Conservation (phyloP, 2,888 invertebrate genomes). For the Seira sanloemensis region DNA sequence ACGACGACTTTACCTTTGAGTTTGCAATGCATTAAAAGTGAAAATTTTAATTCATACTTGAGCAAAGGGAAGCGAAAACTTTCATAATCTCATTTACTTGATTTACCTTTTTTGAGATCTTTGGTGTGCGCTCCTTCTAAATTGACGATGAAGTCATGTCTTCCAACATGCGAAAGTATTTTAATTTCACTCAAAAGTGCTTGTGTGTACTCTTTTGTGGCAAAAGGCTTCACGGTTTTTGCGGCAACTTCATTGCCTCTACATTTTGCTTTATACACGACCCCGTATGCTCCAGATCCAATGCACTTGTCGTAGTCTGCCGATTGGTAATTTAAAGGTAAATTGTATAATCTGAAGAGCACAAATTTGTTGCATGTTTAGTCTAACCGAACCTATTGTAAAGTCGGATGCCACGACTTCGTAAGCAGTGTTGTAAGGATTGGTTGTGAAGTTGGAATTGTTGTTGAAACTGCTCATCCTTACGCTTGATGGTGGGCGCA, state of each 20-base stretch:
- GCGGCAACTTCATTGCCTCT: constrained; percentile 44
- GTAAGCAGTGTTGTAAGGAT: constrained; percentile 26
- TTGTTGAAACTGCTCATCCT: neutral
- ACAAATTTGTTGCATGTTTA: neutral
- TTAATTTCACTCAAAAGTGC: constrained; percentile 60
- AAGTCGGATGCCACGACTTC: constrained; percentile 21
- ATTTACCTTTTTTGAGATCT: constrained; percentile 37
- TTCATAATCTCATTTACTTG: neutral
- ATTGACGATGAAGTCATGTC: constrained; percentile 53
- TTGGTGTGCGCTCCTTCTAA: constrained; percentile 54
- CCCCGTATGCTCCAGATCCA: constrained; percentile 57
- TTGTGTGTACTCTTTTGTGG: constrained; percentile 45
- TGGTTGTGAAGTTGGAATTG: constrained; percentile 13
- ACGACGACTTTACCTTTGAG: constrained; percentile 52
- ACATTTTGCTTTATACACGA: constrained; percentile 48
- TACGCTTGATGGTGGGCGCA: neutral
- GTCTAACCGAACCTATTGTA: constrained; percentile 21
- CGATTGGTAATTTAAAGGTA: neutral
- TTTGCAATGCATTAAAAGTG: neutral
- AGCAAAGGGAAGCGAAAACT: neutral
- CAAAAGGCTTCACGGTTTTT: constrained; percentile 45
- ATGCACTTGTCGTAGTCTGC: constrained; percentile 36
- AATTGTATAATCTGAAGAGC: neutral
- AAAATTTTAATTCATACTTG: neutral
- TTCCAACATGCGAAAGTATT: constrained; percentile 52